Evolutionary conservation across 2,888 invertebrate species (phyloP).

Genomic region (Boloria euphrosyne): DNA sequence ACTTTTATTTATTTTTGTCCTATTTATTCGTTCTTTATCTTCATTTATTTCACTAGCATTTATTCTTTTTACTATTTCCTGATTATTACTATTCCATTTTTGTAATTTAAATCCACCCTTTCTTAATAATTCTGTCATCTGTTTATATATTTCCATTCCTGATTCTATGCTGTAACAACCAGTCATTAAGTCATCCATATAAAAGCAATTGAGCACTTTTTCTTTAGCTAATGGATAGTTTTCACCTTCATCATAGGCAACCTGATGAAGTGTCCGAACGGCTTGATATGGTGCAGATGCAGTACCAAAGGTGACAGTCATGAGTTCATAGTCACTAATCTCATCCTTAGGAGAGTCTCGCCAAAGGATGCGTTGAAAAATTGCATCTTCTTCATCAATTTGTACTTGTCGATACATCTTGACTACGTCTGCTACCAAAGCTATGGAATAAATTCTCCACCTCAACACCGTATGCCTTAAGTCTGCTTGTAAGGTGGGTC

Average conservation of each 20-base stretch:
- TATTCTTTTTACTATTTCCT: neutral
- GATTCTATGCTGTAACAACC: slow-evolving; percentile 23
- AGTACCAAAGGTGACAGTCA: slow-evolving; percentile 40
- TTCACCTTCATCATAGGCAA: slow-evolving; percentile 30
- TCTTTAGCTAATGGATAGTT: slow-evolving; percentile 28
- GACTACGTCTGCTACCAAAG: slow-evolving; percentile 15
- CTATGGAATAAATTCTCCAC: no score
- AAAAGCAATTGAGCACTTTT: slow-evolving; percentile 37
- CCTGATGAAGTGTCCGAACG: slow-evolving; percentile 35
- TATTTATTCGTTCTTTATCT: neutral
- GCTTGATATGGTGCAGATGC: slow-evolving; percentile 42
- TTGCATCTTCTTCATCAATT: slow-evolving; percentile 19
- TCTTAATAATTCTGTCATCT: slow-evolving; percentile 17
- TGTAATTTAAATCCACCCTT: slow-evolving; percentile 39
- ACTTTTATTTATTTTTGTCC: neutral
- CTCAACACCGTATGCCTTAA: slow-evolving; percentile 11
- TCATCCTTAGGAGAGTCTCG: neutral
- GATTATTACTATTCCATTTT: slow-evolving; percentile 19
- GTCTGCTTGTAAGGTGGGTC: slow-evolving; percentile 44
- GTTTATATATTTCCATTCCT: slow-evolving; percentile 21
- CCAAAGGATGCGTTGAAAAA: slow-evolving; percentile 28
- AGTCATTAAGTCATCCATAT: slow-evolving; percentile 37
- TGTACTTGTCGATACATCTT: slow-evolving; percentile 30
- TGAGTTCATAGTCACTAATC: neutral
- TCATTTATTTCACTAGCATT: neutral